Evolutionary conservation across 2,113 vertebrate species (phyloP), one percentile per base, ranked within the genome.

Genomic region (human): DNA sequence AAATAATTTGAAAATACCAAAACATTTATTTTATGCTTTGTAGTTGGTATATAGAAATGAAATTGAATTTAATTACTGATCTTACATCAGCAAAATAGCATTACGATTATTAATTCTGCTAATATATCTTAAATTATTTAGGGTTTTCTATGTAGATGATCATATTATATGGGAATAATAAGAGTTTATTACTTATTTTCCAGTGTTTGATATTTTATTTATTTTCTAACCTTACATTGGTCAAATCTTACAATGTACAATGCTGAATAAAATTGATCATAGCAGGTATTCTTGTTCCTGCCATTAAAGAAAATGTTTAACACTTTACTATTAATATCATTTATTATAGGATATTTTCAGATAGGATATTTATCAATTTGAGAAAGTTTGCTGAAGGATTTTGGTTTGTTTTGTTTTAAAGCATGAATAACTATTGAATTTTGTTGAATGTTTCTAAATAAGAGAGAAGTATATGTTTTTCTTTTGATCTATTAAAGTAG

Each of bases 321-420:
- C 9, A 48, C 32, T 66, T 95, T 0, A 73, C 8, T 9, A 32
- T 64, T 73, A 89, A 52, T 64, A 20, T 18, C 40, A 9, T n/a
- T 75, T 72, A 78, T 14, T 89, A 10, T 16, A n/a, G 25, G 7
- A 8, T 66, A 66, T 55, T 79, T 93, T 90, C 57, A 85, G 52
- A 75, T 75, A 96, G 61, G 72, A 48, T 79, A 75, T 93, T 93
- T 75, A 55, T 35, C 35, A 95, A 3, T 93, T 89, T 81, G 85
- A 81, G 38, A 13, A 93, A 89, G n/a, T 45, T 86, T 85, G 10
- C 11, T 22, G 90, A 90, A 64, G 32, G 2, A 66, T 90, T 90
- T 95, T 64, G 55, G 6, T 45, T 91, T 93, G 38, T 64, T 55
- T 76, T 88, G 16, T 43, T 83, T 89, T 93, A 50, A 85, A 73